Evolutionary conservation across 2,113 vertebrate species (phyloP).

Genomic region (Pelobates fuscus): DNA sequence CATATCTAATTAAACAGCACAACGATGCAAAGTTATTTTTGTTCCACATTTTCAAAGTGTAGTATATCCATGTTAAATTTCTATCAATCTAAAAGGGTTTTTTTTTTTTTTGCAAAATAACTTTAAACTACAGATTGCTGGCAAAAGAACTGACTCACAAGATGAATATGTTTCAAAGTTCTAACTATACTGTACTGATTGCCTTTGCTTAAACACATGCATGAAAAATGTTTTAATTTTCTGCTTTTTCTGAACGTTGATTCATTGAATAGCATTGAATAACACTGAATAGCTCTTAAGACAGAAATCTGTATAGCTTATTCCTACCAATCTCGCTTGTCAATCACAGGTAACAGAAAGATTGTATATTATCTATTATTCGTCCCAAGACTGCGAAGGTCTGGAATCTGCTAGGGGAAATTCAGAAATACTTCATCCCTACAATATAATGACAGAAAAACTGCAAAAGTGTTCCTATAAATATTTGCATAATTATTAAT

Average conservation of each 20-base stretch:
- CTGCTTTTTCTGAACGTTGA: background rate
- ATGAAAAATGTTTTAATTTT: background rate
- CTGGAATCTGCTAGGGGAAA: background rate
- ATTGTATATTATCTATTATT: too few relatives aligned
- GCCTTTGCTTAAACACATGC: background rate
- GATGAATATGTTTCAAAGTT: background rate
- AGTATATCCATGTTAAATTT: background rate
- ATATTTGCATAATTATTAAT: too few relatives aligned
- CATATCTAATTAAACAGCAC: background rate
- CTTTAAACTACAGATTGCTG: background rate
- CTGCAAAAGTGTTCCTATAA: too few relatives aligned
- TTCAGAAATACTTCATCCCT: background rate
- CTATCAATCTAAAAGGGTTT: background rate
- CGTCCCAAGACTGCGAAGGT: background rate
- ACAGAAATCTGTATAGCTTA: background rate
- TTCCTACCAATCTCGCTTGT: background rate
- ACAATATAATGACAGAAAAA: too few relatives aligned
- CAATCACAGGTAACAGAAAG: background rate
- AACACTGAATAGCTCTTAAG: background rate
- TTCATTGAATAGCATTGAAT: too few relatives aligned
- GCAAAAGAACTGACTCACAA: background rate
- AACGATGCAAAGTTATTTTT: background rate
- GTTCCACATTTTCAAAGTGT: background rate
- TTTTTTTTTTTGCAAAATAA: background rate
- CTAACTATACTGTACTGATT: background rate